Conservation (phyloP, 2,797 vertebrate genomes). For the Enteromius treurensis region DNA sequence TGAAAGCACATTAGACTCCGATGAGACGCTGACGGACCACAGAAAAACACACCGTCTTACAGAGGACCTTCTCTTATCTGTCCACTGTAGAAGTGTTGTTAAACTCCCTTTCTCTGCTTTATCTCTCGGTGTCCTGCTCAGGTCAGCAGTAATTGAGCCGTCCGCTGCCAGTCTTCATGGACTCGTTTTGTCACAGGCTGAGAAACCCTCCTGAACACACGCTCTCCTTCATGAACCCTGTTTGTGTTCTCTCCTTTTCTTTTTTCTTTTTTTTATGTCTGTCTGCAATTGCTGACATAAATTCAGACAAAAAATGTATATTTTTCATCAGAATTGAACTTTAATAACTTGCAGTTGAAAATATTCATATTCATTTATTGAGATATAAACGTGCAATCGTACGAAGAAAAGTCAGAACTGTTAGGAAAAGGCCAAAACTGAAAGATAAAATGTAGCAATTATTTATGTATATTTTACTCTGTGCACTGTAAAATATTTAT, state of each 20-base stretch:
- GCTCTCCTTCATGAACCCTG: conserved; percentile 55
- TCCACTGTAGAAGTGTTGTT: conserved; percentile 63
- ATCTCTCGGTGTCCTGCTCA: background rate
- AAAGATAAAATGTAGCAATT: no score
- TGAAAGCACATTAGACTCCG: conserved; percentile 82
- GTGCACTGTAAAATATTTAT: no score
- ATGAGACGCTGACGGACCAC: conserved; percentile 69
- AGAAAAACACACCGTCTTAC: conserved; percentile 67
- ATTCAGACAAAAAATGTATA: background rate
- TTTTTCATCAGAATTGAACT: background rate
- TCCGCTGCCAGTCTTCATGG: background rate
- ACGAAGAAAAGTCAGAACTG: no score
- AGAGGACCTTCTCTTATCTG: conserved; percentile 63
- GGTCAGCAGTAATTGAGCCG: background rate
- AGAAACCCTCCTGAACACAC: conserved; percentile 58
- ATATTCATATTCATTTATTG: background rate
- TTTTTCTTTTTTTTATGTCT: conserved; percentile 60
- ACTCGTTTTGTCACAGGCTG: conserved; percentile 32
- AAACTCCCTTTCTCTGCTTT: conserved; percentile 27
- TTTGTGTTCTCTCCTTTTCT: conserved; percentile 53
- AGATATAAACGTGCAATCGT: no score
- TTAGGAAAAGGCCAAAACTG: no score
- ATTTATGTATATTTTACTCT: no score
- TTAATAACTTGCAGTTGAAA: background rate
- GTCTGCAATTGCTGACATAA: conserved; percentile 65